Evolutionary conservation across 2,888 invertebrate species (phyloP), one percentile per base, ranked within the genome.

Genomic region (Mystacides longicornis): DNA sequence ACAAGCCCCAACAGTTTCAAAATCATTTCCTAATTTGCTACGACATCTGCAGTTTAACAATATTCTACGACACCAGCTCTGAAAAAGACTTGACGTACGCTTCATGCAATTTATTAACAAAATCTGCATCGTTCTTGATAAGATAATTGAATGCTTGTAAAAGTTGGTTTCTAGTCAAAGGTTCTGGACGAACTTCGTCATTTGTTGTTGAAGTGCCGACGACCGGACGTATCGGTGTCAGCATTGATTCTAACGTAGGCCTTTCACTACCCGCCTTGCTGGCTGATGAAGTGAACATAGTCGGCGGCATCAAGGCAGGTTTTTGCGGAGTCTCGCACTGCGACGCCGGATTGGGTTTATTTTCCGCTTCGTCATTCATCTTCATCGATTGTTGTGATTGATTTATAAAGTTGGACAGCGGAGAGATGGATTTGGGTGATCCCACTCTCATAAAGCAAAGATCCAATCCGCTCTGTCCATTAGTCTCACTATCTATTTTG

Each of bases 81-180:
- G 86, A 81, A 67, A 89, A 87, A 27, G 89, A 89, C 73, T 91
- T 89, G 18, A 93, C 86, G 69, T 95, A 95, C 53, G 92, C 94
- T 73, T 94, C 92, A 68, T 95, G 93, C 60, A 95, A 77, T 71
- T 89, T 92, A 67, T 85, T 86, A 31, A 93, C 83, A 74, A 95
- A 95, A 63, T 89, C 89, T 27, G 87, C 81, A 71, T 95, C 93
- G 71, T 88, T 88, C 74, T 89, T 87, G 56, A 94, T 77, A 56
- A 95, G 79, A 74, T 93, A 88, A 65, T 87, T 85, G 67, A 95
- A 84, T 23, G 94, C 93, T 74, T 94, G 93, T 31, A 90, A 83
- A 58, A 95, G 78, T 70, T 95, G 95, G 67, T 89, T 88, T 69
- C 86, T 86, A 46, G 91, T 93, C 51, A 95, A 78, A 16, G 92